Conservation (phyloP, 1,140 invertebrate species). For the Trichonephila clavipes region DNA sequence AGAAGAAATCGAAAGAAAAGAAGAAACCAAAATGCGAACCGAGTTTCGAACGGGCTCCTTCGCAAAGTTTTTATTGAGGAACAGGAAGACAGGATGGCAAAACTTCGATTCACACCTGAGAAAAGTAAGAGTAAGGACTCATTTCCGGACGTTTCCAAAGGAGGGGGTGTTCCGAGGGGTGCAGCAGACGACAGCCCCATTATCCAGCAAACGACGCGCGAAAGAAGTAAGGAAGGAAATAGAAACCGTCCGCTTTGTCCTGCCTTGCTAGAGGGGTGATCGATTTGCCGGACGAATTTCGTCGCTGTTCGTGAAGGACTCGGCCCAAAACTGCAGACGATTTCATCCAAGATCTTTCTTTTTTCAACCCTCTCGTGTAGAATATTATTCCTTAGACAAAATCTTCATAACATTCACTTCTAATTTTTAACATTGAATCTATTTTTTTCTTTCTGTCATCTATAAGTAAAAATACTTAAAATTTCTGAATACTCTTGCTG, state of each 20-base stretch:
- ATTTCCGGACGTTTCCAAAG: slow-evolving; percentile 31
- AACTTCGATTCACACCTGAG: slow-evolving; percentile 42
- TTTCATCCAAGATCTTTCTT: background rate
- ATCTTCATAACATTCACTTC: no score
- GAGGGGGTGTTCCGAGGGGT: background rate
- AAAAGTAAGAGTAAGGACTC: slow-evolving; percentile 54
- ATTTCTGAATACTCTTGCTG: no score
- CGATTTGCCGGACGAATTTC: background rate
- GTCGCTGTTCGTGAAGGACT: background rate
- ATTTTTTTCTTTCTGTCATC: no score
- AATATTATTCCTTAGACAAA: no score
- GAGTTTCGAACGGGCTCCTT: background rate
- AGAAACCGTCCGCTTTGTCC: slow-evolving; percentile 27
- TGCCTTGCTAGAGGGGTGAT: background rate
- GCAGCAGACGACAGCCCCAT: slow-evolving; percentile 37
- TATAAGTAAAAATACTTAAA: no score
- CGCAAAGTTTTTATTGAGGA: slow-evolving; percentile 21
- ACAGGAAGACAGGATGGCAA: slow-evolving; percentile 21
- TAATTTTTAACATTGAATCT: no score
- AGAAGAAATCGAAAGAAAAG: background rate
- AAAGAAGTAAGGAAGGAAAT: slow-evolving; percentile 47
- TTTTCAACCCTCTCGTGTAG: no score
- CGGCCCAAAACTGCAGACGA: background rate
- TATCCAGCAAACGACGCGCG: slow-evolving; percentile 53
- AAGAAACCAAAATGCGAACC: background rate